Base-by-base conservation (phyloP, 1,140 invertebrate species). In the Ips typographus region DNA sequence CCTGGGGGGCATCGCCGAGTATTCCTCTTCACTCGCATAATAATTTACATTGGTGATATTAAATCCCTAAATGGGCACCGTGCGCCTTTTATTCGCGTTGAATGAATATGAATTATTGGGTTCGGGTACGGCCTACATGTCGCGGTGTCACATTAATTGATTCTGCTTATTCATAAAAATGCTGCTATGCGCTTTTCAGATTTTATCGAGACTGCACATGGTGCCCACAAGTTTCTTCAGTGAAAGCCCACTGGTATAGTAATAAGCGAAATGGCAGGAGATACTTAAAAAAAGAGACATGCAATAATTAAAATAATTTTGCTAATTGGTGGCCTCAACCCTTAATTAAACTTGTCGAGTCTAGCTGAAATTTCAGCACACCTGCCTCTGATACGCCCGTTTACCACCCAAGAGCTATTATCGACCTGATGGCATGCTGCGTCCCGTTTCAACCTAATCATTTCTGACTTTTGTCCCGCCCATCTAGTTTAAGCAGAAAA, bases 151-250 rank as follows among this genome's bases (percentile, higher is more conserved):
- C 8, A 40, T 61, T 61, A 61, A 61, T 44, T 61, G 40, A 61
- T 61, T 44, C 47, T 7, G 59, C 59, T 43, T 61, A 61, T 61
- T 61, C 59, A 61, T 61, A 61, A 44, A 49, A 6, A 1, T 49
- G 44, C 44, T 49, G 44, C 7, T 49, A 49, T 22, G 40, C 39
- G 5, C 55, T n/a, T 4, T 40, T 37, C 37, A 4, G 55, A 40
- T 57, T 40, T 57, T 57, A 57, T 57, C 55, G 4, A 6, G 39
- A 2, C 36, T 38, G 39, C 40, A 57, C n/a, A 57, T 57, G 22
- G n/a, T 39, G 55, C 7, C 39, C 8, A 61, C 42, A 40, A 49
- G 22, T 49, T 49, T 59, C 40, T 59, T 40, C 57, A 59, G 7
- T 22, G 22, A 22, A 22, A 22, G 22, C 22, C 22, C 22, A 22